Base-by-base conservation (phyloP, 2,888 invertebrate species). In the Malthinus seriepunctatus region DNA sequence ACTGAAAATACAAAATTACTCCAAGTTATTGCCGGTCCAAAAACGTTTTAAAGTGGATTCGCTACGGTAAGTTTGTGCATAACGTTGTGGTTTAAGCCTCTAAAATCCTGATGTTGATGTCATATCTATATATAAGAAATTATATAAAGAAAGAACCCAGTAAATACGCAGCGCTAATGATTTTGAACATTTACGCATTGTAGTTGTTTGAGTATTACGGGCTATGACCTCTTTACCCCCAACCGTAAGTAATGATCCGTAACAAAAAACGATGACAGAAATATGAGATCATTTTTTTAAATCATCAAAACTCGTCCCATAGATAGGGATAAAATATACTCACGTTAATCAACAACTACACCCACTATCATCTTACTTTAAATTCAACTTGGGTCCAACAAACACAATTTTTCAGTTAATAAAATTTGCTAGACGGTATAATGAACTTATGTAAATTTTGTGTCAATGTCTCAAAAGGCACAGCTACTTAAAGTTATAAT, bases 211-310 rank as follows among this genome's bases (percentile, higher is more conserved):
- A 35, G 48, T 56, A 53, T 52, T 50, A 56, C 63, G 60, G 63
- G 54, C 58, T 60, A 50, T 45, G 63, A 60, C 60, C 63, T 51
- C 48, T 56, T 60, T 61, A 60, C 56, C 55, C 60, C 5, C 2
- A 23, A 3, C 23, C 23, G 23, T 23, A 23, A 2, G 32, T 39
- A 48, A 49, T 48, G 60, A 59, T 54, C 50, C 52, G 45, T 50
- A 45, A 56, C 56, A 52, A 60, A 60, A 23, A 60, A 60, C 48
- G 56, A 60, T 56, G 60, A 61, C 61, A 54, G 61, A 54, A 61
- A 61, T 54, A 57, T 61, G 61, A 61, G 61, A 61, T 61, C 61
- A 61, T 48, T 61, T 61, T 57, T 57, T 57, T 46, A 54, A 47
- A 23, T 23, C 23, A 5, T 23, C 61, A 38, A 31, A 56, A 60